Base-by-base conservation (phyloP, 2,888 invertebrate species). In the Apamea crenata region DNA sequence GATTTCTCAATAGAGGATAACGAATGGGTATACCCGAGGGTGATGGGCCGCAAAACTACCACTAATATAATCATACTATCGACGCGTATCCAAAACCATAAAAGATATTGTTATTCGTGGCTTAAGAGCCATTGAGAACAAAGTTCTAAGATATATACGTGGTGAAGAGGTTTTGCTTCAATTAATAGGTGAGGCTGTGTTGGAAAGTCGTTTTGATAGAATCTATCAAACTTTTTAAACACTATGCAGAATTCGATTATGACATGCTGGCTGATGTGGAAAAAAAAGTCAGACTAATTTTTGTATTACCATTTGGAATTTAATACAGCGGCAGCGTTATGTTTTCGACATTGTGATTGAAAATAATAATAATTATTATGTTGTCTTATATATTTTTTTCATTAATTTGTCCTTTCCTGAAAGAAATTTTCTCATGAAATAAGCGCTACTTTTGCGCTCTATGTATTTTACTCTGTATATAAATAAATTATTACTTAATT, bases 1-100 rank as follows among this genome's bases (percentile, higher is more conserved):
- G 84, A 84, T 86, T 79, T 78, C 78, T 77, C 85, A 85, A 87
- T 87, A 79, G 78, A 71, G 77, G 40, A 53, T 66, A 81, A 81
- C 78, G 66, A 81, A 81, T 71, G 53, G 47, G 12, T 65, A 59
- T 75, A 25, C 66, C 66, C 70, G 6, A 32, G 78, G 70, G 73
- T 61, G 68, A 81, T 86, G 81, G 29, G 4, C 76, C 74, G 76
- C 32, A 65, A 86, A 87, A 88, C 81, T 78, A 66, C 47, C 67
- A 61, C 61, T 77, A 86, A 86, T 87, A 83, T 83, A 78, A 88
- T 87, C 78, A 83, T 67, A 87, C 73, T 53, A 80, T 59, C 18
- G 53, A 59, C 25, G 73, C 71, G 76, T 81, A 81, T 76, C 86
- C 75, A 71, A 74, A 77, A 74, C 65, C 71, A 76, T 88, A 82